Evolutionary conservation across 2,888 invertebrate genomes (phyloP), one percentile per base, ranked within the genome.

Genomic region (Drosophila kambysellisi): DNA sequence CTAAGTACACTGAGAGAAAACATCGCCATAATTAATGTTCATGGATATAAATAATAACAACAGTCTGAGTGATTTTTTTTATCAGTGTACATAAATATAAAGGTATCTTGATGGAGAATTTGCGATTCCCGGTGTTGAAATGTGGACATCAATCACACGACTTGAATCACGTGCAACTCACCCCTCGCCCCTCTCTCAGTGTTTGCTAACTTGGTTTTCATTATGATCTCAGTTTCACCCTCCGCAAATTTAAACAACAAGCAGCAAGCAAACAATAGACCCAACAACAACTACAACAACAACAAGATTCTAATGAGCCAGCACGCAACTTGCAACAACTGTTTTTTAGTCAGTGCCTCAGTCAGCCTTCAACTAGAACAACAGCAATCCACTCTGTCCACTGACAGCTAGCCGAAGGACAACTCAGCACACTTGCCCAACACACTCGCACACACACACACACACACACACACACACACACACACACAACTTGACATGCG

Each of bases 331-430:
- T 68, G 76, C 67, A 79, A 75, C 63, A 79, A 75, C 63, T 48
- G 56, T 59, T 65, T 70, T 67, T 64, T 56, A 65, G 70, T 59
- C 30, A 37, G 39, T 70, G 67, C 39, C 73, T 69, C 54, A 70
- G 39, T 57, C 15, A 46, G 46, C 50, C 70, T 52, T 17, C 61
- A 48, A 48, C 39, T 29, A 12, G 20, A 46, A 20, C 15, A 46
- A 25, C 46, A 46, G 46, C 46, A 15, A 29, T 32, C 53, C 37
- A 56, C 20, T 73, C 71, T 76, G 59, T 41, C 54, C 57, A 59
- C 82, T 91, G 91, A 83, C 89, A 91, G 69, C 70, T 79, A 46
- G 20, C 73, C 90, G 90, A 91, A 76, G 82, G 84, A 85, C 85
- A 83, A 64, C 67, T 78, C 69, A 79, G 74, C 84, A 79, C 83